Conservation (phyloP, 2,888 invertebrate species). For the Macrosiphum euphorbiae region DNA sequence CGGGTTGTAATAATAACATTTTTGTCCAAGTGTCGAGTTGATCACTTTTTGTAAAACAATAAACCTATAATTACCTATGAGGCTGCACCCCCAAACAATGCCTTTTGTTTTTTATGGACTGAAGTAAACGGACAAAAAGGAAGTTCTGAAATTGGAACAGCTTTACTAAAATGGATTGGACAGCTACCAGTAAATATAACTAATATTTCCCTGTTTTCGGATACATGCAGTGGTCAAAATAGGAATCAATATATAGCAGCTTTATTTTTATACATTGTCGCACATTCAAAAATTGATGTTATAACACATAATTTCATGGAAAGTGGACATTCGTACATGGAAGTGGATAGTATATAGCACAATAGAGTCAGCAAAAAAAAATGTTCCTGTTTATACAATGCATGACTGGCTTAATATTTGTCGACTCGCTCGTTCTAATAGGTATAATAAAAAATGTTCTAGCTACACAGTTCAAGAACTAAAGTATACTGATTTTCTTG, state of each 20-base stretch:
- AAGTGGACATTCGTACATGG: neutral
- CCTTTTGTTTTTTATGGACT: too few relatives aligned
- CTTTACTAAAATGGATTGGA: too few relatives aligned
- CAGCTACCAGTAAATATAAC: too few relatives aligned
- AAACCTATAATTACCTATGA: too few relatives aligned
- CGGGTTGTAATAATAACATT: too few relatives aligned
- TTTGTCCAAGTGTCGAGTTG: too few relatives aligned
- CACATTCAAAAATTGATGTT: neutral
- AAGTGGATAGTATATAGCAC: neutral
- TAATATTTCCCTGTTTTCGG: neutral
- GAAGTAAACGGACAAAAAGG: too few relatives aligned
- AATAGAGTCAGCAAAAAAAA: neutral
- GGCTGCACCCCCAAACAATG: neutral
- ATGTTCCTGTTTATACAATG: neutral
- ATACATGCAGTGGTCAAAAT: conserved; percentile 7
- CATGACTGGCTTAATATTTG: neutral
- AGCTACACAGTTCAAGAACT: neutral
- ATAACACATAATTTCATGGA: conserved; percentile 5
- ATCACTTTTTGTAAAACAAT: too few relatives aligned
- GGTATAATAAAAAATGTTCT: neutral
- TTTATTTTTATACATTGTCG: neutral
- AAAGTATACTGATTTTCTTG: neutral
- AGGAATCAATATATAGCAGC: neutral
- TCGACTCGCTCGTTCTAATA: neutral
- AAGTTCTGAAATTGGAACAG: too few relatives aligned